A percentile compares a stretch with the other conserved stretches of the same genome.
These are phyloP conservation scores for Lasioglossum baleicum DNA, from an alignment of 1,140 invertebrate species.

Conservation along the genomic window DNA sequence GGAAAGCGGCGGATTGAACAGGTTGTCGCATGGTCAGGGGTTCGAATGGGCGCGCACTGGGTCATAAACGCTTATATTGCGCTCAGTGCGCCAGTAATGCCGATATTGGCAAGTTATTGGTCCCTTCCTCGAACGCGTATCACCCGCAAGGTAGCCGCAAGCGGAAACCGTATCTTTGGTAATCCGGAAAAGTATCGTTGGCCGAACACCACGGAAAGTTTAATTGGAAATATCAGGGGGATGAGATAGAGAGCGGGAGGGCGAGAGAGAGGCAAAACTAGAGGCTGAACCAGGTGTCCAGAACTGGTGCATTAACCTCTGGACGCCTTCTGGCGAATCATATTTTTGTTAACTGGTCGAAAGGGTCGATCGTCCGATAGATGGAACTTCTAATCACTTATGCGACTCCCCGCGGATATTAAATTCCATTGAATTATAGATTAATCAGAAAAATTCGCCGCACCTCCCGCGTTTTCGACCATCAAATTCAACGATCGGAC, in stretches of 20 bases:
- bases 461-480: background rate
- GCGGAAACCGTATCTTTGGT: constrained; percentile 47
- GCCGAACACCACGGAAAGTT: constrained; percentile 59
- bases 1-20: constrained; percentile 65
- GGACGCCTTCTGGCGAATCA: constrained; percentile 16
- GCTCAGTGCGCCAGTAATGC: constrained; percentile 74
- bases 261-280: constrained; percentile 29
- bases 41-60: constrained; percentile 69
- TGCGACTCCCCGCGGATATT: background rate
- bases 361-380: background rate
- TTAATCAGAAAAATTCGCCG: background rate
- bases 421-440: background rate
- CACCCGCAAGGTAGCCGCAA: constrained; percentile 49
- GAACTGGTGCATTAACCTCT: constrained; percentile 45
- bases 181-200: constrained; percentile 67
- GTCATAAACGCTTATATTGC: constrained; percentile 80
- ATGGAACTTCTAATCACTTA: background rate
- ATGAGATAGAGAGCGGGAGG: constrained; percentile 28
- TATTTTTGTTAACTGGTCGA: constrained; percentile 27
- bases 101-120: constrained; percentile 80
- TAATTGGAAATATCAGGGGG: constrained; percentile 70
- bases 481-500: no score
- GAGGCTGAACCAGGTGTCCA: constrained; percentile 44
- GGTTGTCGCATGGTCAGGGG: constrained; percentile 53
- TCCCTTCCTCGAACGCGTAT: constrained; percentile 52